phyloP scores from a whole-genome alignment of 2,113 vertebrate species.

The human (Homo sapiens) region DNA sequence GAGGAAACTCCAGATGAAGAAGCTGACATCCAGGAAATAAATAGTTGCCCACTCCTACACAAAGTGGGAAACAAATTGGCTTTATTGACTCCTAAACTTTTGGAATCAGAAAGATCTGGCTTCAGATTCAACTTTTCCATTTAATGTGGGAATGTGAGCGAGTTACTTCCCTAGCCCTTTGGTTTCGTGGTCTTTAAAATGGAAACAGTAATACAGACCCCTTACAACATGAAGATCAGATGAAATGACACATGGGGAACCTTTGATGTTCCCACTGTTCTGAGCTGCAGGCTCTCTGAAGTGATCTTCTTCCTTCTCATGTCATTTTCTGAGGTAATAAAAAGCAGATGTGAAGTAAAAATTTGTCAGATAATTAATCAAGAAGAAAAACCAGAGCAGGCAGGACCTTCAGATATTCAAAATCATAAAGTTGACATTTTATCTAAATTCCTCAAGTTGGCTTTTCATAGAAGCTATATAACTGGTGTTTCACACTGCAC shows the following conservation, averaged over 20 bases:
- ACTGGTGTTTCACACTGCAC: accelerated
- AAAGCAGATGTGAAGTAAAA: background rate
- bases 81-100: background rate
- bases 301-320: background rate
- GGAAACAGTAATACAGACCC: background rate
- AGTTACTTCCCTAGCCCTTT: background rate
- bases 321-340: background rate
- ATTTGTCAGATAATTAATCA: background rate
- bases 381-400: background rate
- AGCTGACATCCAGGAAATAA: background rate
- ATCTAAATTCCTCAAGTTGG: background rate
- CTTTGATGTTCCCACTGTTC: background rate
- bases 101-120: background rate
- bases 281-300: background rate
- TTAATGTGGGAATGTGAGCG: background rate
- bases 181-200: background rate
- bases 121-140: constrained; percentile 44
- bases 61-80: background rate
- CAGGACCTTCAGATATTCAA: background rate
- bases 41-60: background rate
- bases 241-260: background rate
- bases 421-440: background rate
- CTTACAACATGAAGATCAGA: background rate
- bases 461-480: background rate
- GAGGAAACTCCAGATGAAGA: background rate